Base-by-base conservation (phyloP, 1,140 invertebrate genomes). In the Rhynchophorus ferrugineus region DNA sequence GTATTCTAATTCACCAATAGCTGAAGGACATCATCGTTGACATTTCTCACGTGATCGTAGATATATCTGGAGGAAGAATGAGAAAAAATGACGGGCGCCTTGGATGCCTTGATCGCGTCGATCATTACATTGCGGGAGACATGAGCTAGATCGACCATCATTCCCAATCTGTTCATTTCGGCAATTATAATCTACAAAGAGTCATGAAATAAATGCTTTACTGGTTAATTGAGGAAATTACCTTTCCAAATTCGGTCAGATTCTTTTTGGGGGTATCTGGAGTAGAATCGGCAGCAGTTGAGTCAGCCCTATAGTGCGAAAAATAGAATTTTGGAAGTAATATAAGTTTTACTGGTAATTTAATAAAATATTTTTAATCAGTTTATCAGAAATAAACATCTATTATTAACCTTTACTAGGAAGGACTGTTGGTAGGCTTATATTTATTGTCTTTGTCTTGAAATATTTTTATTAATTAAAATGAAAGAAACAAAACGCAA, bases 81-180 rank as follows among this genome's bases (percentile, higher is more conserved):
- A 39, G 87, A 91, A 73, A 89, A 92, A 58, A 92, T 89, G 49
- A 92, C 87, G 13, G 90, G 90, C 3, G 89, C 89, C 59, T 80
- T 80, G 18, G 85, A 83, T 39, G 83, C 81, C 9, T 79, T 76
- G 16, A 93, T 72, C 8, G 85, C 84, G 62, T 89, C 85, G 29
- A 81, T 77, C 87, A 91, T 91, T 11, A 88, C 91, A 44, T 80
- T 77, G 52, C 83, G 82, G 6, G 87, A 89, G 29, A 89, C 86
- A 74, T 93, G 89, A 21, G 88, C 89, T 54, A 93, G 71, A 68
- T 93, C 89, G 47, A 92, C 86, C 63, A 92, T 76, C 87, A 87
- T 87, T 16, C 85, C 85, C 45, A 87, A 74, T 50, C 85, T 78
- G 70, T 87, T 87, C 77, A 87, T 88, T 77, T 80, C 90, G 7